Evolutionary conservation across 1,140 invertebrate species (phyloP), one percentile per base, ranked within the genome.

Genomic region (Trichoplusia ni): DNA sequence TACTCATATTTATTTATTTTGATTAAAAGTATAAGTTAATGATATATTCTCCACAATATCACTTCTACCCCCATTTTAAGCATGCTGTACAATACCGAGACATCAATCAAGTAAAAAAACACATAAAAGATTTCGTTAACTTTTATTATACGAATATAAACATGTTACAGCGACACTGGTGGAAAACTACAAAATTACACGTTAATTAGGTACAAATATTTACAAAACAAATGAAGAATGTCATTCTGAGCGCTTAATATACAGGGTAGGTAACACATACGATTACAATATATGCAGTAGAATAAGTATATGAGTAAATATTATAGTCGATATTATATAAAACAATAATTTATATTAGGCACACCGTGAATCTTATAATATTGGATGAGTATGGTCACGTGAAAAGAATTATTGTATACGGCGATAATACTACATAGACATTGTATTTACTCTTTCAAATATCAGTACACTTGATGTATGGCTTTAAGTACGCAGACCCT

Each of bases 91-190:
- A n/a, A n/a, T n/a, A n/a, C n/a, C n/a, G n/a, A n/a, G n/a, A n/a
- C n/a, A n/a, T n/a, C n/a, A n/a, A n/a, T n/a, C 51, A 49, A 70
- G 63, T 63, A 49, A 54, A 69, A 70, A 64, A 23, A 65, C 4
- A 1, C 25, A 42, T 4, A 44, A 58, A 47, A 47, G 29, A 21
- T 61, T 73, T 75, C 65, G 72, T 72, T 80, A 72, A 71, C 37
- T 70, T 80, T 82, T 84, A 84, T 80, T 84, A 77, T 73, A 80
- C 68, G 77, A 67, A 71, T 82, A 82, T 75, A 83, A 86, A 79
- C 77, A 79, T 71, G 71, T 81, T 77, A 82, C 63, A 74, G 62
- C 64, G 76, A 84, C 75, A 81, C 78, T 86, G 82, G 82, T 89
- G 74, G 71, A 80, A 81, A 81, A 75, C 80, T 84, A 87, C 79